These are phyloP conservation scores for Eclectus roratus DNA, from an alignment of 2,113 vertebrate species.

Conservation along the genomic window DNA sequence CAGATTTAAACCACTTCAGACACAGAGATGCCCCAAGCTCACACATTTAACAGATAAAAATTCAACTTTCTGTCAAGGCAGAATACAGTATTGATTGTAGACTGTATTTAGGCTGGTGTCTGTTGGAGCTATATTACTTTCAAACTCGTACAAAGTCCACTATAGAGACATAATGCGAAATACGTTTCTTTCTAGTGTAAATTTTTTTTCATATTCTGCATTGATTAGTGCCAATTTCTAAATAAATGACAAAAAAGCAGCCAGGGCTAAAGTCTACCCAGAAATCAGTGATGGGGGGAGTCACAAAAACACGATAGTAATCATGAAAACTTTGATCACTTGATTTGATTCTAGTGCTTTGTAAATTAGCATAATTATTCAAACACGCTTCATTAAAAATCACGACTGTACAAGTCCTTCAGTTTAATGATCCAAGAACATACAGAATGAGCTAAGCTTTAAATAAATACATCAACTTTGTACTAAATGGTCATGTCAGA, in stretches of 20 bases:
- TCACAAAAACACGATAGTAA: conserved; percentile 65
- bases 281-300: conserved; percentile 57
- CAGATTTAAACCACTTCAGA: conserved; percentile 81
- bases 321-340: conserved; percentile 78
- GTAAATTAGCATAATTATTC: conserved; percentile 81
- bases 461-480: conserved; percentile 66
- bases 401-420: conserved; percentile 67
- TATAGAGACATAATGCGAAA: conserved; percentile 30
- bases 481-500: conserved; percentile 11
- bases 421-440: conserved; percentile 77
- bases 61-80: conserved; percentile 81
- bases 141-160: conserved; percentile 45
- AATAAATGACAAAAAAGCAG: conserved; percentile 8
- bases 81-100: conserved; percentile 79
- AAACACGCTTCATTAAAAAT: conserved; percentile 79
- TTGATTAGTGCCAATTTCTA: conserved; percentile 62
- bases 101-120: conserved; percentile 69
- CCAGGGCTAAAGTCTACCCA: conserved; percentile 22
- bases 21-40: conserved; percentile 81
- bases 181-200: conserved; percentile 26
- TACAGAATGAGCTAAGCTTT: conserved; percentile 65
- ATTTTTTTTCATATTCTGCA: conserved; percentile 13
- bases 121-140: conserved; percentile 71
- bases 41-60: conserved; percentile 83
- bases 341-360: conserved; percentile 80